phyloP scores from a whole-genome alignment of 2,797 vertebrate species.

The Rhinichthys osculus region DNA sequence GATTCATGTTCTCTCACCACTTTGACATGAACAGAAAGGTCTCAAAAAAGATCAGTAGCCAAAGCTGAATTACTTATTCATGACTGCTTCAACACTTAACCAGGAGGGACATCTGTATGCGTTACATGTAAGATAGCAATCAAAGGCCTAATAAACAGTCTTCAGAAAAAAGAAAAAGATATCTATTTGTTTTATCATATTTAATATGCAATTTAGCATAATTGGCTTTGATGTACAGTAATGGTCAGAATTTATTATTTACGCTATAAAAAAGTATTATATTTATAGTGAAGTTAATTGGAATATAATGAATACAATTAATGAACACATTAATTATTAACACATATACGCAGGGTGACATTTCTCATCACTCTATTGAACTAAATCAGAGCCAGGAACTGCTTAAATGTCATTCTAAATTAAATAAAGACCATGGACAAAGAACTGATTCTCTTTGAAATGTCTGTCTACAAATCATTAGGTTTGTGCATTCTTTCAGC shows the following conservation, averaged over 20 bases:
- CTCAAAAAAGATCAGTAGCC: constrained; percentile 59
- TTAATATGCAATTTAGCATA: neutral
- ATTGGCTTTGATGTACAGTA: neutral
- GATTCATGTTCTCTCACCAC: constrained; percentile 46
- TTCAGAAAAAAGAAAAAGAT: neutral
- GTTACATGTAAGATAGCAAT: neutral
- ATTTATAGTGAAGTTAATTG: neutral
- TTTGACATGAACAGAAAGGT: constrained; percentile 56
- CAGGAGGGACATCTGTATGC: constrained; percentile 27
- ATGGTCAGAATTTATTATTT: neutral
- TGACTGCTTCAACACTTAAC: constrained; percentile 42
- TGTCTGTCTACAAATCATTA: constrained; percentile 65
- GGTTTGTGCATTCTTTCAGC: constrained; percentile 57
- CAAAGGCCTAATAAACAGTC: neutral
- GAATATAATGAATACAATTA: neutral
- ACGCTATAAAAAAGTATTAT: neutral
- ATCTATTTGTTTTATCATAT: too few species aligned
- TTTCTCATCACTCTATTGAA: constrained; percentile 22
- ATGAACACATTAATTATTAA: too few species aligned
- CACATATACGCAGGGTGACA: neutral
- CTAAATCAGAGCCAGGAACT: constrained; percentile 33
- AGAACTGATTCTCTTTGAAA: constrained; percentile 64
- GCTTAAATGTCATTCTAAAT: constrained; percentile 62
- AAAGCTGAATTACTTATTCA: constrained; percentile 64
- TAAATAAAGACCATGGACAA: constrained; percentile 60